A percentile compares a stretch with the other conserved stretches of the same genome.
Conservation (phyloP, 2,113 vertebrate species). For the Mustelus asterias region DNA sequence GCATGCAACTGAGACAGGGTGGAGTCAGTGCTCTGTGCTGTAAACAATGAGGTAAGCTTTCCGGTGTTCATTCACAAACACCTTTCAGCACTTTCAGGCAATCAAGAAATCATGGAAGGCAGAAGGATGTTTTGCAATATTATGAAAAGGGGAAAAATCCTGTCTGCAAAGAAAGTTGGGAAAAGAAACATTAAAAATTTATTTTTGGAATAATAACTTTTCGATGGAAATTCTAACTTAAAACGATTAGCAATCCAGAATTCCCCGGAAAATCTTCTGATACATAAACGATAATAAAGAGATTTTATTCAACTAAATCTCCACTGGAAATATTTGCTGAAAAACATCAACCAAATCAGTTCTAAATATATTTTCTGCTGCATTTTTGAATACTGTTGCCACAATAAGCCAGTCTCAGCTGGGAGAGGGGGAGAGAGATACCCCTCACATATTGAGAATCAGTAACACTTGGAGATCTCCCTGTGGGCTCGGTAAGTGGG, state of each 20-base stretch:
- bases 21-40: neutral
- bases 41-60: constrained; percentile 36
- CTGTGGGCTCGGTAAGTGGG: neutral
- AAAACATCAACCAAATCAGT: neutral
- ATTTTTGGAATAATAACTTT: neutral
- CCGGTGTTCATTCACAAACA: constrained; percentile 24
- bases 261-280: neutral
- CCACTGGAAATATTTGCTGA: neutral
- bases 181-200: neutral
- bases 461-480: neutral
- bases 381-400: too few species aligned
- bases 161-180: neutral
- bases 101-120: neutral
- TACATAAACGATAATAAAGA: neutral
- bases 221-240: neutral
- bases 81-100: constrained; percentile 17
- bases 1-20: constrained; percentile 33
- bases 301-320: neutral
- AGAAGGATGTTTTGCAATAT: neutral
- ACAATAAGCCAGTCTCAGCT: neutral
- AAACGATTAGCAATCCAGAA: neutral
- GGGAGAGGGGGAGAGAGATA: too few species aligned
- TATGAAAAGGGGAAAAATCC: neutral
- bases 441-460: too few species aligned
- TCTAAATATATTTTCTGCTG: neutral